Conservation (phyloP, 37 sponge, comb jelly and placozoan species). For the Chondrosia reniformis region DNA sequence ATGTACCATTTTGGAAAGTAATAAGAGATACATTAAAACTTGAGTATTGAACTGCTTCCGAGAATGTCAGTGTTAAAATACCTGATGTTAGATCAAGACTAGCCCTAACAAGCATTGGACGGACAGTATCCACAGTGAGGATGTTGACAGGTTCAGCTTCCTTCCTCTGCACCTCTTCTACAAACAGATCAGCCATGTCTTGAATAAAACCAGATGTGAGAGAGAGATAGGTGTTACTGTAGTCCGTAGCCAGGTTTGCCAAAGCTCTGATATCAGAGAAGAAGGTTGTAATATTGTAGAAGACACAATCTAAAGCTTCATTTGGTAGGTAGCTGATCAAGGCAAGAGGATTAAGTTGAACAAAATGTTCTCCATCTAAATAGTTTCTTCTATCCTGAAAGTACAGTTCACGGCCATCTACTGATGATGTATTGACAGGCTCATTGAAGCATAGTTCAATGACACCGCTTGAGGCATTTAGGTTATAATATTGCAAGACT, state of each 20-base stretch:
- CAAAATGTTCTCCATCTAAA: neutral
- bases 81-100: slow-evolving; percentile 58
- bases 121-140: slow-evolving; percentile 43
- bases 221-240: slow-evolving; percentile 67
- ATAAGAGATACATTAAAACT: slow-evolving; percentile 36
- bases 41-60: slow-evolving; percentile 54
- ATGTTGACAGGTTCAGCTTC: slow-evolving; percentile 35
- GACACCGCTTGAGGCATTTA: slow-evolving; percentile 47
- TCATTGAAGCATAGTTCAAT: slow-evolving; percentile 69
- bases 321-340: neutral
- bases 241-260: slow-evolving; percentile 47
- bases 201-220: slow-evolving; percentile 65
- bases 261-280: slow-evolving; percentile 37
- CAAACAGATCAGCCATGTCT: slow-evolving; percentile 74
- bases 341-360: slow-evolving; percentile 18
- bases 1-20: slow-evolving; percentile 20
- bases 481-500: slow-evolving; percentile 44
- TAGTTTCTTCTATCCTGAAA: slow-evolving; percentile 47
- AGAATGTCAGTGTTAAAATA: slow-evolving; percentile 53
- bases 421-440: slow-evolving; percentile 55
- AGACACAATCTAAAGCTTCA: slow-evolving; percentile 1
- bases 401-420: slow-evolving; percentile 54
- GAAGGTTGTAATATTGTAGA: slow-evolving; percentile 33
- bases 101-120: slow-evolving; percentile 38
- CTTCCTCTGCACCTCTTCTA: slow-evolving; percentile 52